Percentiles rank a stretch among this genome's conserved stretches.
phyloP scores from a whole-genome alignment of 2,888 invertebrate genomes.

The Bibio marci region DNA sequence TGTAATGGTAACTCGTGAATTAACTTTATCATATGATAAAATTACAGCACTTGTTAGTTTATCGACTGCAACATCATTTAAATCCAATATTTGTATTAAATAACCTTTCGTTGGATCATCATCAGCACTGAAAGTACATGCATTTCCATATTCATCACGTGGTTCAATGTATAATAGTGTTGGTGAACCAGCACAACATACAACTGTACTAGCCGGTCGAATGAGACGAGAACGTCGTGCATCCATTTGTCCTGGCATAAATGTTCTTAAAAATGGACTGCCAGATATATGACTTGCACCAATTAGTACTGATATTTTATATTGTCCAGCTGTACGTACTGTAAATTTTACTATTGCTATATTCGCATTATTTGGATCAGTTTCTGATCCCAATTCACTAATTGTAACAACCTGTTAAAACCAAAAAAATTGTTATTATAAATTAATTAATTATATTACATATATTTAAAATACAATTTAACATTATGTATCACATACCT shows the following conservation, averaged over 20 bases:
- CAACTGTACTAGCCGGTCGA: slow-evolving; percentile 67
- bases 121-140: slow-evolving; percentile 44
- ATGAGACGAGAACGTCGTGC: slow-evolving; percentile 70
- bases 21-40: slow-evolving; percentile 60
- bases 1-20: slow-evolving; percentile 58
- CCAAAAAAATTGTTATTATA: slow-evolving; percentile 3
- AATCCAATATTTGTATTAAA: slow-evolving; percentile 37
- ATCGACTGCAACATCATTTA: slow-evolving; percentile 40
- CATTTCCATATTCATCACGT: slow-evolving; percentile 80
- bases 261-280: slow-evolving; percentile 70
- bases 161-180: slow-evolving; percentile 73
- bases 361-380: slow-evolving; percentile 70
- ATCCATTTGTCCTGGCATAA: slow-evolving; percentile 68
- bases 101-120: slow-evolving; percentile 50
- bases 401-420: slow-evolving; percentile 53
- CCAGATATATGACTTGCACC: slow-evolving; percentile 66
- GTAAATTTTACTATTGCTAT: slow-evolving; percentile 82
- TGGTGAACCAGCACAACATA: slow-evolving; percentile 60
- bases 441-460: background rate
- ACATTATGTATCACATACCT: too few relatives aligned
- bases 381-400: slow-evolving; percentile 73
- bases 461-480: background rate
- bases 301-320: slow-evolving; percentile 70
- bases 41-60: slow-evolving; percentile 36
- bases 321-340: slow-evolving; percentile 77